phyloP scores from a whole-genome alignment of 2,113 vertebrate genomes.

The Copsychus sechellarum region DNA sequence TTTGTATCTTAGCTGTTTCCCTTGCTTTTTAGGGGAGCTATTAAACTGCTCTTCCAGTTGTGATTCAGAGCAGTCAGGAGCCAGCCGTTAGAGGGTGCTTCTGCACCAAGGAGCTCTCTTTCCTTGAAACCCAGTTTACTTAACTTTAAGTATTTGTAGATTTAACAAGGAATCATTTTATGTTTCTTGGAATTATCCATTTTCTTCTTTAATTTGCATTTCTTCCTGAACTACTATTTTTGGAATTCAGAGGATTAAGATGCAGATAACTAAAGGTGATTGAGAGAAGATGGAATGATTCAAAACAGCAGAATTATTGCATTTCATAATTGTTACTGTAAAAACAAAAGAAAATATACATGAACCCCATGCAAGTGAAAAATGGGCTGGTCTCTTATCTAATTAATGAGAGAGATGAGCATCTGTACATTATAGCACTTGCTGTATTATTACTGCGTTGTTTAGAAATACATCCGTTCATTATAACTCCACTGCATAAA shows the following conservation, averaged over 20 bases:
- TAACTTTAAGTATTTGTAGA: neutral
- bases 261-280: neutral
- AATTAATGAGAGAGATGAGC: neutral
- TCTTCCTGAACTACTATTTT: neutral
- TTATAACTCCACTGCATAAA: neutral
- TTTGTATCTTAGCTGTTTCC: neutral
- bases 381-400: neutral
- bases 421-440: neutral
- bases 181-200: neutral
- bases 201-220: constrained; percentile 15
- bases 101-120: constrained; percentile 19
- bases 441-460: neutral
- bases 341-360: neutral
- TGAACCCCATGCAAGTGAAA: neutral
- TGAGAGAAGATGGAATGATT: neutral
- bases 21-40: neutral
- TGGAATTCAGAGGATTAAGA: neutral
- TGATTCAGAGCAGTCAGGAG: neutral
- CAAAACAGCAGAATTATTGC: neutral
- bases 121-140: neutral
- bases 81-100: constrained; percentile 62
- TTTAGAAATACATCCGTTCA: neutral
- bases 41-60: neutral
- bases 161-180: neutral
- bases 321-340: neutral